Percentiles rank a stretch among this genome's conserved stretches.
Evolutionary conservation across 2,113 vertebrate genomes (phyloP).

Genomic region (Sitta europaea): DNA sequence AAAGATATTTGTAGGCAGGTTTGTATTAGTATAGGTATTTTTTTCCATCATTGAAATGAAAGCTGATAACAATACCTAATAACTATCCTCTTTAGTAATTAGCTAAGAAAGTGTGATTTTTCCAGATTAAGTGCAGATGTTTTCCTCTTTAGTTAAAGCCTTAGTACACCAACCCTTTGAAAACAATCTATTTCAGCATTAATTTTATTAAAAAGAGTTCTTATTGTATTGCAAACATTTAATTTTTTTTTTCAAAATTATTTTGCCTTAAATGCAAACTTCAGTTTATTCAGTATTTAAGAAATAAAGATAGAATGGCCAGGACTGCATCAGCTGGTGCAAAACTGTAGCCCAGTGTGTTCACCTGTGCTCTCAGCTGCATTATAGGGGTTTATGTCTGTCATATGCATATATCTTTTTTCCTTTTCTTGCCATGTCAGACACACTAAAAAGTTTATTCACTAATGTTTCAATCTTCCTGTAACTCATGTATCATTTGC

Average conservation of each 20-base stretch:
- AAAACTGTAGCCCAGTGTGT: neutral
- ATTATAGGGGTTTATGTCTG: neutral
- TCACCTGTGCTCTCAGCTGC: neutral
- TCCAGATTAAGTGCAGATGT: conserved; percentile 74
- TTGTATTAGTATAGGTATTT: conserved; percentile 8
- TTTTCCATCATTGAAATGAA: conserved; percentile 21
- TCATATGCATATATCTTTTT: neutral
- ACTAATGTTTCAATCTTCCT: neutral
- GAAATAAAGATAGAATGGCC: neutral
- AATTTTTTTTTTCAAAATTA: neutral
- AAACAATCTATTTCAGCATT: conserved; percentile 11
- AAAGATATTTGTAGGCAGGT: conserved; percentile 16
- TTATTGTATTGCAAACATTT: neutral
- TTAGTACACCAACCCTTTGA: conserved; percentile 77
- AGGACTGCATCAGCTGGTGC: neutral
- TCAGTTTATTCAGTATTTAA: neutral
- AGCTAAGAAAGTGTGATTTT: conserved; percentile 61
- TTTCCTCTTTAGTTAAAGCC: conserved; percentile 66
- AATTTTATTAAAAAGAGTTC: neutral
- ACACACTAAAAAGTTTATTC: neutral
- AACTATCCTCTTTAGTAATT: conserved; percentile 66
- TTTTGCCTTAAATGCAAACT: neutral
- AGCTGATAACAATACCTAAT: conserved; percentile 45
- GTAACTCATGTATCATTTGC: neutral
- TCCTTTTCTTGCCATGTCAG: neutral